These are phyloP conservation scores for Bubo scandiacus DNA, from an alignment of 2,113 vertebrate genomes.

Conservation along the genomic window DNA sequence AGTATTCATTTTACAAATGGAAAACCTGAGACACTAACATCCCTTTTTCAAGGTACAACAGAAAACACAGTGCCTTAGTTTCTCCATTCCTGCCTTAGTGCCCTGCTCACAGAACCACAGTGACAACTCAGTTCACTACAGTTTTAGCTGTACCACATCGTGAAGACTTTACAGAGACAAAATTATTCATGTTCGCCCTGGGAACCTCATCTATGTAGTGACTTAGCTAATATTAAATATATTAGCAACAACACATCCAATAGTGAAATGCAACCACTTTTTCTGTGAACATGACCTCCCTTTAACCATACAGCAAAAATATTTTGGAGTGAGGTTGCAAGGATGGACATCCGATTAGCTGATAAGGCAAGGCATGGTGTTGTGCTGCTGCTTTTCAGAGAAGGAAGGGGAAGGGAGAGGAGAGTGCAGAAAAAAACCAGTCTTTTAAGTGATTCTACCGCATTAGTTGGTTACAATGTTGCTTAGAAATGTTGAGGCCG, in stretches of 20 bases:
- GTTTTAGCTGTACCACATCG: neutral
- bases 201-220: neutral
- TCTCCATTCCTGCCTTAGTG: neutral
- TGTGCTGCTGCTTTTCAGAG: neutral
- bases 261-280: neutral
- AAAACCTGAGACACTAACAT: neutral
- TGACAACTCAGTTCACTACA: neutral
- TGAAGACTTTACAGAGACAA: neutral
- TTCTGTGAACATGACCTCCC: neutral
- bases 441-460: neutral
- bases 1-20: neutral
- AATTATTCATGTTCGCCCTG: neutral
- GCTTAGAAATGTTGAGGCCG: conserved; percentile 8
- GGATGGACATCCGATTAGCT: neutral
- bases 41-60: neutral
- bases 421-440: neutral
- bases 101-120: neutral
- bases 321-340: neutral
- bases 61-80: neutral
- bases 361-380: neutral
- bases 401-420: neutral
- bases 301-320: neutral
- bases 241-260: neutral
- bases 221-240: neutral
- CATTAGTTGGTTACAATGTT: neutral